Conservation (phyloP, 2,113 vertebrate species). For the Octodon degus region DNA sequence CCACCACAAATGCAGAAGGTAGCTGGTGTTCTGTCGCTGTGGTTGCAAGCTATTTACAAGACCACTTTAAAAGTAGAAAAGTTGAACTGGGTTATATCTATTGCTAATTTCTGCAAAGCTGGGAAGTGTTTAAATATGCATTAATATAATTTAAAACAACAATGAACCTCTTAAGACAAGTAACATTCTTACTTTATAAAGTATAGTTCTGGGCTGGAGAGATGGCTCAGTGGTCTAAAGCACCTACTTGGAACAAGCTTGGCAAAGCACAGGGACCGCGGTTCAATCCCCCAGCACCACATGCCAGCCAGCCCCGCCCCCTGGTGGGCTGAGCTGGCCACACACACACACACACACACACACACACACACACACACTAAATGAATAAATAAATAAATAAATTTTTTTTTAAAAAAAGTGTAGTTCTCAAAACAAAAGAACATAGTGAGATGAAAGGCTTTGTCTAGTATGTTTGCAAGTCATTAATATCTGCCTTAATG, state of each 20-base stretch:
- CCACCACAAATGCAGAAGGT: background rate
- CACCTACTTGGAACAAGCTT: no score
- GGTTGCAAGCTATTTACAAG: background rate
- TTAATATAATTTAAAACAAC: background rate
- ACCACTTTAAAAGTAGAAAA: background rate
- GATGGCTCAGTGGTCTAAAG: no score
- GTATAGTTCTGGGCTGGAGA: slow-evolving; percentile 16
- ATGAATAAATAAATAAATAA: no score
- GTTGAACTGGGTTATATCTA: background rate
- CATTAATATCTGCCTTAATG: background rate
- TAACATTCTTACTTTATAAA: background rate
- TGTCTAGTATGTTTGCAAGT: background rate
- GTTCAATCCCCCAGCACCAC: no score
- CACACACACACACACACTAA: no score
- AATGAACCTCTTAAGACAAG: background rate
- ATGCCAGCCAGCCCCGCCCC: no score
- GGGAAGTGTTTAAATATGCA: background rate
- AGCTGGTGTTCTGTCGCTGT: background rate
- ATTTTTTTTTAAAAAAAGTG: no score
- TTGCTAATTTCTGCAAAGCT: background rate
- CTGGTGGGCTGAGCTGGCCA: no score
- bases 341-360: no score
- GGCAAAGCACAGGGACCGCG: no score
- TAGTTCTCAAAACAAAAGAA: slow-evolving; percentile 17
- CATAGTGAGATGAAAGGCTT: background rate